Conservation (phyloP, 2,888 invertebrate genomes). For the Acrobasis repandana region DNA sequence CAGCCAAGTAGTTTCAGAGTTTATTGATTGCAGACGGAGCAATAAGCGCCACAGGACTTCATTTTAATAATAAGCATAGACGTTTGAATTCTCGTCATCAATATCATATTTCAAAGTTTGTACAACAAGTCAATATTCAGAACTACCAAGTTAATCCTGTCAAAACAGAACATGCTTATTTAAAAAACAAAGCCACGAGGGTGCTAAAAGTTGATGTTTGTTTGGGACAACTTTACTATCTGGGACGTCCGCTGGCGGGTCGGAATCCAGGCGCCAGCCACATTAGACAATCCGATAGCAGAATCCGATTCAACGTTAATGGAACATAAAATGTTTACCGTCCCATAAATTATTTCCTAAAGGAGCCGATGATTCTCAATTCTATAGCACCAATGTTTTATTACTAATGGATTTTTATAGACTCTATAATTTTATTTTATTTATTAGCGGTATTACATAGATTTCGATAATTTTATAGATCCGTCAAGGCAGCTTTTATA, state of each 20-base stretch:
- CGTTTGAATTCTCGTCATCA: too few species aligned
- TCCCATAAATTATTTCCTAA: constrained; percentile 75
- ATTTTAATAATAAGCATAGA: too few species aligned
- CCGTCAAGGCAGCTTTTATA: background rate
- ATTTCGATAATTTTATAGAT: background rate
- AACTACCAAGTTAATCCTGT: constrained; percentile 62
- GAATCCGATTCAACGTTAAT: constrained; percentile 73
- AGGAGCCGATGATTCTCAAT: constrained; percentile 75
- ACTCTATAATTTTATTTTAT: constrained; percentile 58
- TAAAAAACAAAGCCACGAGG: constrained; percentile 66
- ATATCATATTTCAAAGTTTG: too few species aligned
- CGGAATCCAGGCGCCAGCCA: constrained; percentile 74
- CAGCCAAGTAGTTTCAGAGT: too few species aligned
- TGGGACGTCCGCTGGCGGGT: constrained; percentile 64
- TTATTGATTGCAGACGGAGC: too few species aligned
- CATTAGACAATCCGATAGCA: constrained; percentile 77
- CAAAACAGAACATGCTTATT: constrained; percentile 70
- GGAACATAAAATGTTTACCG: constrained; percentile 77
- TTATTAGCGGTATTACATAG: constrained; percentile 37
- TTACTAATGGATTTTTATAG: constrained; percentile 66
- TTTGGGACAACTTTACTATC: constrained; percentile 73
- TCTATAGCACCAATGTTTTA: constrained; percentile 68
- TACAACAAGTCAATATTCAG: constrained; percentile 57
- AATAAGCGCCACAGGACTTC: too few species aligned
- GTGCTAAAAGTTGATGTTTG: constrained; percentile 73